These are phyloP conservation scores for Trigoniulus corallinus DNA, from an alignment of 1,140 invertebrate species.

Conservation along the genomic window DNA sequence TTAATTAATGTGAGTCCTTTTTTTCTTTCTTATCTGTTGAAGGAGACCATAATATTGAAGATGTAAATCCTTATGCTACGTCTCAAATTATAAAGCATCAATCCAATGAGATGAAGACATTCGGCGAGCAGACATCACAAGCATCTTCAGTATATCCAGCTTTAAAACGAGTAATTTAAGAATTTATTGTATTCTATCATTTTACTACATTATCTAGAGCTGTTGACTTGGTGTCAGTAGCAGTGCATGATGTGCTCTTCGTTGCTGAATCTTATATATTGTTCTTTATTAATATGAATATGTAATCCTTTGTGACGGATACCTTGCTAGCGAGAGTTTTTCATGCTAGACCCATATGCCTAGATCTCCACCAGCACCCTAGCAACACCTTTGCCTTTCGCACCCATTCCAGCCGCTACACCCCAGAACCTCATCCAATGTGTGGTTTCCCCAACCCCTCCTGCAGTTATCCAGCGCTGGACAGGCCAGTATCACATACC, in stretches of 20 bases:
- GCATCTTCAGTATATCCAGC: background rate
- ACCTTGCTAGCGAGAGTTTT: background rate
- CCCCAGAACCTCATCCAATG: too few species aligned
- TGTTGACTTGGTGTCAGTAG: background rate
- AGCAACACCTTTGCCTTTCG: too few species aligned
- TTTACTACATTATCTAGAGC: background rate
- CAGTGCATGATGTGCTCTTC: background rate
- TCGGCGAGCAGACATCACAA: background rate
- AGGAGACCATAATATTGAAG: background rate
- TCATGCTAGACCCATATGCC: too few species aligned
- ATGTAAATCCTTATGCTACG: conserved; percentile 6
- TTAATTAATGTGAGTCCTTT: too few species aligned
- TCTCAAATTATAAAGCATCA: conserved; percentile 2
- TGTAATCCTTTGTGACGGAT: background rate
- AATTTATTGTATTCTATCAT: background rate
- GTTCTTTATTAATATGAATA: too few species aligned
- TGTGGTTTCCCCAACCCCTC: too few species aligned
- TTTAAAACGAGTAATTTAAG: conserved; percentile 3
- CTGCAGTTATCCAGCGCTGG: too few species aligned
- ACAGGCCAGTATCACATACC: too few species aligned
- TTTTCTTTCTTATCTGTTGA: too few species aligned
- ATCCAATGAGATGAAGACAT: conserved; percentile 5
- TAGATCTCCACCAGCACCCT: too few species aligned
- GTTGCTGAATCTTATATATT: too few species aligned
- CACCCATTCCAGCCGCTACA: too few species aligned